Conservation (phyloP, 2,888 invertebrate genomes). For the Drosophila borealis region DNA sequence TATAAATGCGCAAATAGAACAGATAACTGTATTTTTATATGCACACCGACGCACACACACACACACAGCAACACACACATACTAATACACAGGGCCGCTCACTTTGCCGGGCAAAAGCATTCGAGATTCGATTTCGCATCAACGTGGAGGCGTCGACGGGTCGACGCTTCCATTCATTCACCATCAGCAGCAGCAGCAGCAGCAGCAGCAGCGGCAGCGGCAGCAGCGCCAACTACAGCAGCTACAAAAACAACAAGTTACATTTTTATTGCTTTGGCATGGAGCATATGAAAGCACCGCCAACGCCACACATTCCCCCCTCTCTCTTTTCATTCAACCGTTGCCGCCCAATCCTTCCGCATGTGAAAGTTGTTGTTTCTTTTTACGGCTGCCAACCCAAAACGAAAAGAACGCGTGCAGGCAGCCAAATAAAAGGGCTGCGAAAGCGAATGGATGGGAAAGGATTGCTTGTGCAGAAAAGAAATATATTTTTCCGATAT, state of each 20-base stretch:
- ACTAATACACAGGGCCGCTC: conserved; percentile 47
- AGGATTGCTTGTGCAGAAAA: conserved; percentile 71
- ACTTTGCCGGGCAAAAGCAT: conserved; percentile 68
- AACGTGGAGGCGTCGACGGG: conserved; percentile 69
- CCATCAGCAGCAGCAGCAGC: conserved; percentile 34
- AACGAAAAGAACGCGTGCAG: conserved; percentile 63
- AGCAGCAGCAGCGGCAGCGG: conserved; percentile 23
- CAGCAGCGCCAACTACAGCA: conserved; percentile 23
- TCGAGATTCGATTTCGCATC: conserved; percentile 76
- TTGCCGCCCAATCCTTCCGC: conserved; percentile 48
- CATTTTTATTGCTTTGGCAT: conserved; percentile 77
- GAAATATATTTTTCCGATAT: conserved; percentile 82
- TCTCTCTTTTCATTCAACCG: conserved; percentile 6
- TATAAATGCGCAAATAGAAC: conserved; percentile 81
- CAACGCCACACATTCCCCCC: conserved; percentile 29
- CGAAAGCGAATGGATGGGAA: conserved; percentile 41
- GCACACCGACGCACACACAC: conserved; percentile 52
- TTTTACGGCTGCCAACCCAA: conserved; percentile 50
- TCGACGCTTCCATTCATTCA: conserved; percentile 76
- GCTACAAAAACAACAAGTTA: conserved; percentile 61
- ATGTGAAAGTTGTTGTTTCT: conserved; percentile 47
- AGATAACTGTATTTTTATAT: conserved; percentile 81
- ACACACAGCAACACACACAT: conserved; percentile 34
- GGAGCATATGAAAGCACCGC: conserved; percentile 73
- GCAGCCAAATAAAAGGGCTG: conserved; percentile 48